Evolutionary conservation across 2,113 vertebrate species (phyloP).

Genomic region (Scolopax mira): DNA sequence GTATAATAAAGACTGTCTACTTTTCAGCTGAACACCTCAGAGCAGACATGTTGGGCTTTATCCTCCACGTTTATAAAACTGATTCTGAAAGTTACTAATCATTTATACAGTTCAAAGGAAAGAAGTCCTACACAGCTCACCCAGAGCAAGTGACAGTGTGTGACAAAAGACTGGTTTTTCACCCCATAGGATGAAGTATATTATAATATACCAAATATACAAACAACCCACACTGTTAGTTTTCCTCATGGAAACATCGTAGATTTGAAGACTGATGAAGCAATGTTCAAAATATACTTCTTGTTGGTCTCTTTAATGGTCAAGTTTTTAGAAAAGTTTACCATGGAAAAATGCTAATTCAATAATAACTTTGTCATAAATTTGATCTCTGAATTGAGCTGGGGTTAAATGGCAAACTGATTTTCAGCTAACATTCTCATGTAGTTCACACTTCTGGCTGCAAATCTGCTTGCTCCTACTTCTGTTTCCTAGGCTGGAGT

Average conservation of each 20-base stretch:
- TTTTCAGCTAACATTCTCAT: background rate
- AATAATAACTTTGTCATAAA: background rate
- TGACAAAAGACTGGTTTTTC: background rate
- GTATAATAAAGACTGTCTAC: background rate
- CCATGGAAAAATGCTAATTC: background rate
- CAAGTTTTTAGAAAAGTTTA: background rate
- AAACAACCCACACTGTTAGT: no score
- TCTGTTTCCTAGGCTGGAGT: background rate
- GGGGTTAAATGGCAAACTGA: background rate
- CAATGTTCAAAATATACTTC: background rate
- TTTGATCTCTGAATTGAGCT: background rate
- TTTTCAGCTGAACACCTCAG: background rate
- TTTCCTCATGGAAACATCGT: background rate
- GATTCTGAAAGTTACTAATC: background rate
- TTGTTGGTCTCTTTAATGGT: background rate
- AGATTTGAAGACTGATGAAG: background rate
- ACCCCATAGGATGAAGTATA: background rate
- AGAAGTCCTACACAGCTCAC: background rate
- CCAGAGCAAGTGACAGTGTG: background rate
- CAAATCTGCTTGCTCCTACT: background rate
- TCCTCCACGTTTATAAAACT: background rate
- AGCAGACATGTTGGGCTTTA: background rate
- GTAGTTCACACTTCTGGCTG: background rate
- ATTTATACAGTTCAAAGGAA: background rate
- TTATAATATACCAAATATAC: background rate